Evolutionary conservation across 2,888 invertebrate species (phyloP), one percentile per base, ranked within the genome.

Genomic region (Polia nebulosa): DNA sequence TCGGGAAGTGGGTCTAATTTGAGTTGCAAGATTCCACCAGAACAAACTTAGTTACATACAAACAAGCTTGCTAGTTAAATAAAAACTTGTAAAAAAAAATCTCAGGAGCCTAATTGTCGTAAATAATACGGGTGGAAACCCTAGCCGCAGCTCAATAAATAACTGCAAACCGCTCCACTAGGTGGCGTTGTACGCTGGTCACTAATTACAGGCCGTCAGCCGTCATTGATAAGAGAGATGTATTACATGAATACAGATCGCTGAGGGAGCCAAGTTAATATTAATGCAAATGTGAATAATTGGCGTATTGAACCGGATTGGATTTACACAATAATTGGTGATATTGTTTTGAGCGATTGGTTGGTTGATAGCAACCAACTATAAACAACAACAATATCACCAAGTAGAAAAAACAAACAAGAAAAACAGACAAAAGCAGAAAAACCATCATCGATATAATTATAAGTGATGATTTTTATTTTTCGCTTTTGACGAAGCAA

Each of bases 241-340:
- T 22, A 51, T 62, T 62, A 47, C 39, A 47, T 11, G 52, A 32
- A 53, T 29, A 34, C 49, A 51, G 55, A 56, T 36, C 22, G 20
- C 27, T n/a, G 9, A 29, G 29, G 49, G 17, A 34, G 36, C 25
- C 63, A 22, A 20, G 22, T 72, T 55, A 55, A 71, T 55, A 55
- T 36, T 17, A 13, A 73, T 71, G 64, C 51, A 69, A 71, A 62
- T 52, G 17, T 17, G 22, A 32, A 32, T 72, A 29, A 61, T 72
- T 61, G 27, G 15, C 4, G 22, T 13, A 60, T 44, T 59, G n/a
- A 70, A 15, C 27, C 9, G 13, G 41, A 41, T 29, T 47, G n/a
- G 29, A 25, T 58, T 49, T 7, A 39, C 17, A 39, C 2, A 32
- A 34, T 68, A 25, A 47, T 34, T 20, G 68, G n/a, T n/a, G 15